phyloP scores from a whole-genome alignment of 2,113 vertebrate species.

The Willisornis vidua region DNA sequence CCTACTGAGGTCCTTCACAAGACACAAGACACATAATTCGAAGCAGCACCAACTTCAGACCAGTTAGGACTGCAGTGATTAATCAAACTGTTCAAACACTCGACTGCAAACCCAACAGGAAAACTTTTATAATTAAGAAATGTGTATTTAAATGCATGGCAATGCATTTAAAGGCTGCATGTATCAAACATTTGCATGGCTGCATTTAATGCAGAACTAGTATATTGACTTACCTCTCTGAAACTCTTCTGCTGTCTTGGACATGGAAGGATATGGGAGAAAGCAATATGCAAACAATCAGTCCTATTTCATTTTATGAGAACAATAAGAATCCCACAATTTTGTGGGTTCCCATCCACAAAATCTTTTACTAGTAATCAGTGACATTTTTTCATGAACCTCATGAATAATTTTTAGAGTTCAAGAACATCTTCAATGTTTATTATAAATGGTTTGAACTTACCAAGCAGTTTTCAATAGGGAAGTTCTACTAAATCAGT shows the following conservation, averaged over 20 bases:
- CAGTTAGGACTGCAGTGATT: not conserved
- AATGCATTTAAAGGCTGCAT: not conserved
- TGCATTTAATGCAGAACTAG: not conserved
- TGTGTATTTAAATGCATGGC: not conserved
- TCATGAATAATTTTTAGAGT: not conserved
- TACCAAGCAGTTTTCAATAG: not conserved
- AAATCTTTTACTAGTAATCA: not conserved
- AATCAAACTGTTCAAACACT: slow-evolving; percentile 1
- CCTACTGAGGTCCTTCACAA: accelerated
- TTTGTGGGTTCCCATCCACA: not conserved
- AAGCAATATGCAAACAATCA: not conserved
- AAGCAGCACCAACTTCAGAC: not conserved
- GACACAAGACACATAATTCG: not conserved
- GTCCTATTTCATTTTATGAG: not conserved
- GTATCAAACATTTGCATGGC: not conserved
- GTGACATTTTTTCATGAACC: not conserved
- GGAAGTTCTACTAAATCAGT: not conserved
- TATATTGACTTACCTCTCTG: not conserved
- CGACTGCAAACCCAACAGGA: not conserved
- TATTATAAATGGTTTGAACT: not conserved
- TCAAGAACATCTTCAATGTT: not conserved
- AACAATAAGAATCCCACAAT: not conserved
- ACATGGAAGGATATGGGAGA: not conserved
- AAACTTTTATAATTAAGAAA: not conserved
- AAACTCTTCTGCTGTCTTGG: not conserved